These are phyloP conservation scores for Vicugna pacos DNA, from an alignment of 2,113 vertebrate genomes.

Conservation along the genomic window DNA sequence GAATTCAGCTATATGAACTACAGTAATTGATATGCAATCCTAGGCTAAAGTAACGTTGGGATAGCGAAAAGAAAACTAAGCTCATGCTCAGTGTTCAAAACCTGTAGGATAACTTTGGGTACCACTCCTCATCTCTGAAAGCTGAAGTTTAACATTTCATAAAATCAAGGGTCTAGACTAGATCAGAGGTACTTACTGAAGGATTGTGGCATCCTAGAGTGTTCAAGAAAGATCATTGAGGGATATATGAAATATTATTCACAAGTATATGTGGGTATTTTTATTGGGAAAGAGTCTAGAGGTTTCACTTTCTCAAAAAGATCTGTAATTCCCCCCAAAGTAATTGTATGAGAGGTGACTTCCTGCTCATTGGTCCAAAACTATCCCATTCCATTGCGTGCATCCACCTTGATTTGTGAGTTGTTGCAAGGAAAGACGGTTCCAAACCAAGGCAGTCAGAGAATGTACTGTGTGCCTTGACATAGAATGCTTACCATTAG, in stretches of 20 bases:
- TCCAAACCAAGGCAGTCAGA: not conserved
- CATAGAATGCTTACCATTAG: not conserved
- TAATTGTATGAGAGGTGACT: not conserved
- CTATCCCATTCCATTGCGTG: not conserved
- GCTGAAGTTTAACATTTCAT: not conserved
- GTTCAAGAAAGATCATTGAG: not conserved
- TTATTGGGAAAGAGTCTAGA: not conserved
- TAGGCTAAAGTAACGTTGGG: not conserved
- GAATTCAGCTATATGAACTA: not conserved
- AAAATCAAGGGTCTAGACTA: not conserved
- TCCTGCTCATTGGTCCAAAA: not conserved
- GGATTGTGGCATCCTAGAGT: not conserved
- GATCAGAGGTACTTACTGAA: not conserved
- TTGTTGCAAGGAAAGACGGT: not conserved
- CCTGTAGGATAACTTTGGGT: not conserved
- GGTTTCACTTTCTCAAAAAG: constrained; percentile 16
- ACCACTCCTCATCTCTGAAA: not conserved
- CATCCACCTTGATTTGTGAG: not conserved
- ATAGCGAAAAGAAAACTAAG: not conserved
- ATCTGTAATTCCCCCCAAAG: not conserved
- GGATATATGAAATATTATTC: constrained; percentile 2
- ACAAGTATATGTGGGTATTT: not conserved
- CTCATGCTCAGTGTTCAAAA: not conserved
- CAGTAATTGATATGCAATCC: not conserved
- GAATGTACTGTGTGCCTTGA: not conserved